Evolutionary conservation across 2,888 invertebrate species (phyloP).

Genomic region (Bhutanitis thaidina): DNA sequence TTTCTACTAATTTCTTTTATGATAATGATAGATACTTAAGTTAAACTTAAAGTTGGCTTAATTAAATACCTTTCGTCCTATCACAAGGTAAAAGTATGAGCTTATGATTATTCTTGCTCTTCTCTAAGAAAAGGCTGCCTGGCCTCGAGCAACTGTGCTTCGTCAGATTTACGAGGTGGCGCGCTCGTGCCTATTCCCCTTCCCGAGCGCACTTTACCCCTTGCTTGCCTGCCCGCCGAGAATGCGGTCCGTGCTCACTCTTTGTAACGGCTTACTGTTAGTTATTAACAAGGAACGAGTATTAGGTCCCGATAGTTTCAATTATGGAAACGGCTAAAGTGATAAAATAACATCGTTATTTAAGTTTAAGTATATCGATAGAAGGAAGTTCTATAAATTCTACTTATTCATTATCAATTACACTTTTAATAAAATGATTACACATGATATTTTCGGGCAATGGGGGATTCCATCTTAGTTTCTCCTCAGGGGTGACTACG

Average conservation of each 20-base stretch:
- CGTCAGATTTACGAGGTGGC: constrained; percentile 63
- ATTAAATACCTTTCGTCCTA: too few relatives aligned
- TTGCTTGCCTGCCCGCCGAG: constrained; percentile 27
- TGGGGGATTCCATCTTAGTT: too few relatives aligned
- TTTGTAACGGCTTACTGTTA: constrained; percentile 55
- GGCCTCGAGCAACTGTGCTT: constrained; percentile 45
- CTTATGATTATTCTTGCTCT: constrained; percentile 21
- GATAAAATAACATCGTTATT: too few relatives aligned
- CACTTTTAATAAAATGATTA: too few relatives aligned
- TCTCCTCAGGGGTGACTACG: too few relatives aligned
- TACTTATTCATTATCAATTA: too few relatives aligned
- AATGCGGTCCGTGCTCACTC: constrained; percentile 46
- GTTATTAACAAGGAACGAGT: constrained; percentile 50
- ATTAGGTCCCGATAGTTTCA: constrained; percentile 43
- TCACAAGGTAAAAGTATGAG: neutral
- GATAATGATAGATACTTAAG: too few relatives aligned
- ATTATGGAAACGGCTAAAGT: constrained; percentile 33
- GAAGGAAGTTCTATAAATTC: too few relatives aligned
- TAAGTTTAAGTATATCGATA: too few relatives aligned
- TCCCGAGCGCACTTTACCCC: constrained; percentile 32
- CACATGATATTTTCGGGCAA: too few relatives aligned
- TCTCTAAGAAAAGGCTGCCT: constrained; percentile 27
- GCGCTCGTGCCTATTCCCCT: constrained; percentile 52
- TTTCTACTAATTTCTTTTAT: too few relatives aligned
- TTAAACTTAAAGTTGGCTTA: too few relatives aligned